Evolutionary conservation across 2,113 vertebrate species (phyloP).

Genomic region (Macaca mulatta): DNA sequence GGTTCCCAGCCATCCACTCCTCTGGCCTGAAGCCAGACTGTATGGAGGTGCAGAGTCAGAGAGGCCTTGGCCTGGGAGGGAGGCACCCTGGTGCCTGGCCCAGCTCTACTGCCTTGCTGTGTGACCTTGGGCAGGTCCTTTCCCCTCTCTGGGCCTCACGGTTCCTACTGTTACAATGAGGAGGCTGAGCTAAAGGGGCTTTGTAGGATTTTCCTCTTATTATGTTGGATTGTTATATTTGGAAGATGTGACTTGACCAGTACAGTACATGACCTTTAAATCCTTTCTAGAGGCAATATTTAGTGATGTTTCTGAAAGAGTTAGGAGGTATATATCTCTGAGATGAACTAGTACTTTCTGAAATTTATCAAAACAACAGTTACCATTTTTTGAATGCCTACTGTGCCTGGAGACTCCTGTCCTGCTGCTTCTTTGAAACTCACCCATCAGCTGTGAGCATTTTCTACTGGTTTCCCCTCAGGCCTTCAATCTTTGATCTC

Average conservation of each 20-base stretch:
- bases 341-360: neutral
- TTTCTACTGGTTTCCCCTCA: neutral
- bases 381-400: neutral
- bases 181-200: neutral
- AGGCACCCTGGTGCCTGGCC: neutral
- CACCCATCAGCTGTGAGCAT: neutral
- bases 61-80: neutral
- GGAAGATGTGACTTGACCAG: neutral
- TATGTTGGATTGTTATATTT: neutral
- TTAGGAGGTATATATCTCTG: neutral
- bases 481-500: neutral
- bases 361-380: neutral
- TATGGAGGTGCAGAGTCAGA: neutral
- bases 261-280: neutral
- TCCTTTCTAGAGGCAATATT: neutral
- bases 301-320: constrained; percentile 4
- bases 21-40: neutral
- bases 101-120: neutral
- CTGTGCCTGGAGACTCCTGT: neutral
- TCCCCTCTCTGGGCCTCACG: neutral
- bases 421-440: neutral
- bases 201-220: neutral
- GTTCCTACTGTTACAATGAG: neutral
- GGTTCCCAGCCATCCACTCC: neutral
- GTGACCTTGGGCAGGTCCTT: neutral